Evolutionary conservation across 1,140 invertebrate species (phyloP), one percentile per base, ranked within the genome.

Genomic region (Drosophila lacteicornis): DNA sequence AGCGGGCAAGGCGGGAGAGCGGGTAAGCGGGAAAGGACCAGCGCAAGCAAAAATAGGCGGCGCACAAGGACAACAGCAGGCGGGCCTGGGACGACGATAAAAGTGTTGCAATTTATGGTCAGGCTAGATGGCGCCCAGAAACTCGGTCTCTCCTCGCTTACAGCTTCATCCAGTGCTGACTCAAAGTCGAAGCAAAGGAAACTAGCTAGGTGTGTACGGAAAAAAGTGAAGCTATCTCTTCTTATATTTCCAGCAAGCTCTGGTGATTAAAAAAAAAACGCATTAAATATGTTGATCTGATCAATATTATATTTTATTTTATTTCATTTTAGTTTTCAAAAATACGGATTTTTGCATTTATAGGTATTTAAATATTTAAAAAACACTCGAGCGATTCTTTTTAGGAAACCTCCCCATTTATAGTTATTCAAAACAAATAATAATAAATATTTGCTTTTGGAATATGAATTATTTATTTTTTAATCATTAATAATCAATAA

Each of bases 101-200:
- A 90, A 88, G 84, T 88, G 84, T 88, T 88, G 84, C 84, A 90
- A 88, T 90, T 88, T 88, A 88, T 88, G 78, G 85, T 76, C 85
- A 84, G 85, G 86, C 85, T 76, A 67, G 71, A 56, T 80, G 81
- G 75, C 85, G 85, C 78, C 85, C 71, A 60, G 36, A 51, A 55
- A 47, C 59, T 51, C 46, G 38, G 53, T 73, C 46, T 30, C 22
- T 19, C 13, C 8, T 50, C 13, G 27, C 27, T 71, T 59, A 11
- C 40, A 60, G 74, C 69, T 46, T 51, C 59, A 62, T 51, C 25
- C 22, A 47, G 55, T 47, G 50, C 33, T 70, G 67, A 0, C 59
- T 6, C 4, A 19, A 43, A 43, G 12, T 22, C 2, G 0, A 11
- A 11, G 22, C 4, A 1, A 8, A n/a, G 2, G 15, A 53, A 51